phyloP scores from a whole-genome alignment of 2,888 invertebrate genomes.

The Podotricha telesiphe region DNA sequence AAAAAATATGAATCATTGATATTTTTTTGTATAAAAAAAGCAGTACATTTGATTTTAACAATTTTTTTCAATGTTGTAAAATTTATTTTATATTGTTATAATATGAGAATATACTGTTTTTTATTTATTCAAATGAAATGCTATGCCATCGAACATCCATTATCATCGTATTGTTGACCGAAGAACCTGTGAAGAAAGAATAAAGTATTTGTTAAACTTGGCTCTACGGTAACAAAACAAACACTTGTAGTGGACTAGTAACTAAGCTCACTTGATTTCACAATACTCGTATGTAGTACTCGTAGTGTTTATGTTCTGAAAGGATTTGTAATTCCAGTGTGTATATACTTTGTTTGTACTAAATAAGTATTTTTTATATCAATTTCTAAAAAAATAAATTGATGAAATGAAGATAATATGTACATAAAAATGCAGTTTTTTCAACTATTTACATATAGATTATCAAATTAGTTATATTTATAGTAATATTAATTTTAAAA shows the following conservation, averaged over 20 bases:
- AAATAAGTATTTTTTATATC: not conserved
- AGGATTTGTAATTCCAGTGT: not conserved
- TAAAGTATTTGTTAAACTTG: constrained; percentile 29
- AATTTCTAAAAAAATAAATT: no score
- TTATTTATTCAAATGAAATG: no score
- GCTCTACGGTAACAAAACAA: constrained; percentile 24
- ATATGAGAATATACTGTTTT: no score
- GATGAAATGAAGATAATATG: no score
- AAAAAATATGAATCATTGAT: no score
- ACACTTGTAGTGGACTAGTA: constrained; percentile 1
- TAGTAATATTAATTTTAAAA: not conserved
- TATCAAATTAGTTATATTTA: constrained; percentile 2
- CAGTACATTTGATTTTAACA: no score
- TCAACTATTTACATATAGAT: not conserved
- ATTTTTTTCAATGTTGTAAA: no score
- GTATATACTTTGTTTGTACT: not conserved
- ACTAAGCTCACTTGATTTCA: constrained; percentile 19
- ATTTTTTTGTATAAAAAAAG: no score
- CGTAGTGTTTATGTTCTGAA: constrained; percentile 1
- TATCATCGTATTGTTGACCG: not conserved
- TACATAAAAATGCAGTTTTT: no score
- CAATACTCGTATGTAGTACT: constrained; percentile 8
- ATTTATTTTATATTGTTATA: no score
- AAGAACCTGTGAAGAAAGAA: constrained; percentile 10
- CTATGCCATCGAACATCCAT: no score